phyloP scores from a whole-genome alignment of 2,113 vertebrate genomes.

The Gymnorhina tibicen region DNA sequence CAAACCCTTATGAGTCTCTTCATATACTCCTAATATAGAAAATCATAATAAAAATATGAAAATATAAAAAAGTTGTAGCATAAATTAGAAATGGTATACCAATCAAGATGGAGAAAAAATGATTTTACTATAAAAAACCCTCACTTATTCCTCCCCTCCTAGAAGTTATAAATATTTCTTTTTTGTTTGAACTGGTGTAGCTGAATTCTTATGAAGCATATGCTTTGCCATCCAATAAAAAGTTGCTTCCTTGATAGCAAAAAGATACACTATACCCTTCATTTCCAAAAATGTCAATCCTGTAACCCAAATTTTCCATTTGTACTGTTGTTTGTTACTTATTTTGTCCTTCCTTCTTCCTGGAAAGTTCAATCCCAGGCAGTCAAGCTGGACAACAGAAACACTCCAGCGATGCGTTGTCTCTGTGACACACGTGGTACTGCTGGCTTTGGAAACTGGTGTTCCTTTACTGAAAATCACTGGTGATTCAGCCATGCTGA shows the following conservation, averaged over 20 bases:
- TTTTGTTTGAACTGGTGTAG: background rate
- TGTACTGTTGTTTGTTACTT: background rate
- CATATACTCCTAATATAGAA: background rate
- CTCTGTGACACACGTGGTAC: background rate
- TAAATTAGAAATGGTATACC: background rate
- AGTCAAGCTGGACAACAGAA: background rate
- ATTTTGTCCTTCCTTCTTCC: background rate
- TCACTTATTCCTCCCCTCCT: background rate
- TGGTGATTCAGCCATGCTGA: background rate
- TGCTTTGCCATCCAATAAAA: background rate
- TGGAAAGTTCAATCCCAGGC: background rate
- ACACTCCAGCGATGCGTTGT: rapidly evolving
- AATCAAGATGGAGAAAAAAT: background rate
- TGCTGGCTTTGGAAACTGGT: background rate
- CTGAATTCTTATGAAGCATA: background rate
- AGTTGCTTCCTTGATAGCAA: background rate
- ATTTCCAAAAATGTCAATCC: background rate
- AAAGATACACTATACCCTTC: background rate
- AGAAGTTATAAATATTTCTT: background rate
- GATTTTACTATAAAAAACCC: background rate
- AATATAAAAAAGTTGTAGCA: background rate
- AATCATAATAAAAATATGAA: background rate
- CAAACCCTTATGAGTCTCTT: background rate
- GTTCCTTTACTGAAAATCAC: background rate
- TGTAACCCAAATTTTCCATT: background rate